phyloP scores from a whole-genome alignment of 2,888 invertebrate genomes.

The Chalcosyrphus nemorum region DNA sequence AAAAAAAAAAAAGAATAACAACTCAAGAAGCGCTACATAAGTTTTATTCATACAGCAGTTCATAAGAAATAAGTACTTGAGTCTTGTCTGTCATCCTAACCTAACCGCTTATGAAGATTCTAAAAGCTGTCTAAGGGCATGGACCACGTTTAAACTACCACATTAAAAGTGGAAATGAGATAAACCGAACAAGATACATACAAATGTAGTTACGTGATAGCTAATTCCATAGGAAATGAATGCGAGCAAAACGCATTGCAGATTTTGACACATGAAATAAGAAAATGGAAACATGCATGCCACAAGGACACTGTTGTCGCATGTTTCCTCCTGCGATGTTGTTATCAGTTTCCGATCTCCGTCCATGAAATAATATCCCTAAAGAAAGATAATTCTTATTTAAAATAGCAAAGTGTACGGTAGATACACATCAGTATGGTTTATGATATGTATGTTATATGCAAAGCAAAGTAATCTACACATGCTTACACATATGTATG shows the following conservation, averaged over 20 bases:
- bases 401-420: not conserved
- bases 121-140: conserved; percentile 11
- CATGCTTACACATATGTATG: not conserved
- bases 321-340: not conserved
- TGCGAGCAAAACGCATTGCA: conserved; percentile 27
- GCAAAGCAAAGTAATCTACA: not conserved
- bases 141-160: conserved; percentile 16
- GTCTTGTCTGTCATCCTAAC: conserved; percentile 11
- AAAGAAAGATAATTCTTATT: not conserved
- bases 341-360: not conserved
- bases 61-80: not conserved
- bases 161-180: not conserved
- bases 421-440: not conserved
- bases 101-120: not conserved
- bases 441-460: not conserved
- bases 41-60: conserved; percentile 1
- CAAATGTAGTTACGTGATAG: not conserved
- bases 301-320: no score
- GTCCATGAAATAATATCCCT: no score
- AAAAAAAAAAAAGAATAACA: no score
- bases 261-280: not conserved
- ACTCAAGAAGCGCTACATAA: not conserved
- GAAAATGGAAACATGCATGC: not conserved
- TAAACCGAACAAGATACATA: not conserved
- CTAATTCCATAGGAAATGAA: not conserved